A percentile compares a stretch with the other conserved stretches of the same genome.
Evolutionary conservation across 1,140 invertebrate species (phyloP).

Genomic region (Pseudomyrmex flavicornis): DNA sequence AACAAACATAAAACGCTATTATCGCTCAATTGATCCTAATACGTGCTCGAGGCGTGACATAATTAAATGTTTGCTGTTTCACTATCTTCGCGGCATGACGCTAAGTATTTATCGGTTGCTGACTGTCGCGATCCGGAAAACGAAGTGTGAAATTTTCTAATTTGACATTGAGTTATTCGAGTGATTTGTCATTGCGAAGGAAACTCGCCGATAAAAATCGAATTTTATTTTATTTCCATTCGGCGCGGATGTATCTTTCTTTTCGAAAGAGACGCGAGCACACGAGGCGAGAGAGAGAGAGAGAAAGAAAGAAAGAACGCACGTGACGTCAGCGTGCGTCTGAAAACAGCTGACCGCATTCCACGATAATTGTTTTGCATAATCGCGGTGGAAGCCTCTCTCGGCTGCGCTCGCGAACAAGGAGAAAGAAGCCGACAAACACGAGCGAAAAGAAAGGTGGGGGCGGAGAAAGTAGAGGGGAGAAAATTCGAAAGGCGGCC

Average conservation of each 20-base stretch:
- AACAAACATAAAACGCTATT: background rate
- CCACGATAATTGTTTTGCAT: constrained; percentile 85
- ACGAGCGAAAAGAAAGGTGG: background rate
- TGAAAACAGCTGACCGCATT: constrained; percentile 85
- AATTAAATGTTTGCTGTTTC: constrained; percentile 12
- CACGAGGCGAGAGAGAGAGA: constrained; percentile 62
- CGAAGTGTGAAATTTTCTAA: background rate
- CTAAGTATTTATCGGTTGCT: background rate
- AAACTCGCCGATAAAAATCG: too few relatives aligned
- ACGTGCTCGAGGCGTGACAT: constrained; percentile 21
- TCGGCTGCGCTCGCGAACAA: constrained; percentile 27
- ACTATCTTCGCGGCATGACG: background rate
- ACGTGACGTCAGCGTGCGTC: constrained; percentile 80
- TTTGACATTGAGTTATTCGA: too few relatives aligned
- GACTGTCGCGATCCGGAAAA: too few relatives aligned
- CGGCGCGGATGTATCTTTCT: constrained; percentile 8
- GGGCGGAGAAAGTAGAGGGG: constrained; percentile 53
- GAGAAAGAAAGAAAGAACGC: constrained; percentile 49
- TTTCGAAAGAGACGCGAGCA: constrained; percentile 56
- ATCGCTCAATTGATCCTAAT: constrained; percentile 23
- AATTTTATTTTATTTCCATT: too few relatives aligned
- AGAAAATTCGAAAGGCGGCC: constrained; percentile 67
- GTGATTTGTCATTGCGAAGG: too few relatives aligned
- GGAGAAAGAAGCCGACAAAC: constrained; percentile 46
- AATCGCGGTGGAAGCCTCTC: constrained; percentile 74